A percentile compares a stretch with the other conserved stretches of the same genome.
phyloP scores from a whole-genome alignment of 2,113 vertebrate genomes.

The Cariama cristata region DNA sequence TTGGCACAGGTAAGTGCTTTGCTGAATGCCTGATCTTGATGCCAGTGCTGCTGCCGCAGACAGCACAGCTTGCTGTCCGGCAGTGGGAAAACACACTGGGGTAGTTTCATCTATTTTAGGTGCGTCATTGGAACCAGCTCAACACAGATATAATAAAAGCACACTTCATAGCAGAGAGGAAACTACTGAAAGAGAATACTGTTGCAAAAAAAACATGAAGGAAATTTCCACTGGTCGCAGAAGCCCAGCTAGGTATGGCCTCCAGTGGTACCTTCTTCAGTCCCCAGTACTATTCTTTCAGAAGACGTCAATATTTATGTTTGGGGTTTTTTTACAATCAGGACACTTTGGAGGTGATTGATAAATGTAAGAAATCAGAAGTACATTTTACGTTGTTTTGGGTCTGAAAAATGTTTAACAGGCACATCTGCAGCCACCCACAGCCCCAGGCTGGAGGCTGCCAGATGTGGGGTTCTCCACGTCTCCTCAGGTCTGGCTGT shows the following conservation, averaged over 20 bases:
- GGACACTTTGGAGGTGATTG: not conserved
- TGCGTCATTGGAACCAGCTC: conserved; percentile 1
- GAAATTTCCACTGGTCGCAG: conserved; percentile 60
- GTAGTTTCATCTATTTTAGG: conserved; percentile 63
- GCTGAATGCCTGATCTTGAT: conserved; percentile 14
- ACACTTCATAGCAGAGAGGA: conserved; percentile 32
- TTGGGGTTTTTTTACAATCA: not conserved
- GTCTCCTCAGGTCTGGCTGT: not conserved
- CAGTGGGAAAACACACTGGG: conserved; percentile 6
- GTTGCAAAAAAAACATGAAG: conserved; percentile 2
- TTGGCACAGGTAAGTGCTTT: not conserved
- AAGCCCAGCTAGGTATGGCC: not conserved
- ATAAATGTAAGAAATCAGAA: not conserved
- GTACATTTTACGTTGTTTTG: not conserved
- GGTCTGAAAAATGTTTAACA: not conserved
- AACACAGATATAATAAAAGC: conserved; percentile 42
- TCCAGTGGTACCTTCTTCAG: not conserved
- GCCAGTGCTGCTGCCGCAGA: not conserved
- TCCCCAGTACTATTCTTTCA: not conserved
- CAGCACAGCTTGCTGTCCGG: not conserved
- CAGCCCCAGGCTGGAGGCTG: accelerated
- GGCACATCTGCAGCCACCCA: not conserved
- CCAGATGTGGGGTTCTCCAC: accelerated
- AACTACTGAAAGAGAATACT: conserved; percentile 61
- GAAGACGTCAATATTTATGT: not conserved